Conservation (phyloP, 2,113 vertebrate genomes). For the Tenrec ecaudatus region DNA sequence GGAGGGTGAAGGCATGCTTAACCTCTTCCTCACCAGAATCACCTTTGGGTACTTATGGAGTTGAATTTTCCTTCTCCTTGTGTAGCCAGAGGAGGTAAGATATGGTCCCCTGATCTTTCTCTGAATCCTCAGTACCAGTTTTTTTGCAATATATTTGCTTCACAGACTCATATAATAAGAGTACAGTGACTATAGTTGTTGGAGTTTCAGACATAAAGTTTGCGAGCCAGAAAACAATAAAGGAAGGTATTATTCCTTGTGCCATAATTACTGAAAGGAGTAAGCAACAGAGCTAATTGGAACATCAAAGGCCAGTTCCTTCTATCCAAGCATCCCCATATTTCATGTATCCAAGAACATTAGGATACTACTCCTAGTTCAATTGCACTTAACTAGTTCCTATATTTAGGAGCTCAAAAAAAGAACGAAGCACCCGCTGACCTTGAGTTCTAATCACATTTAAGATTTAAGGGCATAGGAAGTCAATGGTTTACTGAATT, state of each 20-base stretch:
- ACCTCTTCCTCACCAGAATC: no score
- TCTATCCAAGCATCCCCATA: slow-evolving; percentile 10
- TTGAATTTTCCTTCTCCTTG: no score
- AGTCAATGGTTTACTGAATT: neutral
- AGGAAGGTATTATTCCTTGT: neutral
- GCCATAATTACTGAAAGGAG: slow-evolving; percentile 1
- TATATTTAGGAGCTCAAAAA: neutral
- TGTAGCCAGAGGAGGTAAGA: no score
- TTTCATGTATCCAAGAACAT: slow-evolving; percentile 1
- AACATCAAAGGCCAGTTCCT: neutral
- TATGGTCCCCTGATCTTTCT: no score
- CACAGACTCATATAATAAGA: neutral
- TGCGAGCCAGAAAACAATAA: neutral
- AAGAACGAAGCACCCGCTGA: neutral
- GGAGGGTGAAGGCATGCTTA: no score
- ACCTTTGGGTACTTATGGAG: no score
- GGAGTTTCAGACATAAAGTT: neutral
- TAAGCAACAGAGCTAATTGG: neutral
- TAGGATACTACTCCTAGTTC: slow-evolving; percentile 21
- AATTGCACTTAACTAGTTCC: neutral
- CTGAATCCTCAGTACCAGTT: neutral
- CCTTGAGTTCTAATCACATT: neutral
- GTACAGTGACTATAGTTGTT: neutral
- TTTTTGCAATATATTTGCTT: neutral
- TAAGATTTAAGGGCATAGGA: slow-evolving; percentile 42